Base-by-base conservation (phyloP, 2,113 vertebrate species). In the Centropristis striata region DNA sequence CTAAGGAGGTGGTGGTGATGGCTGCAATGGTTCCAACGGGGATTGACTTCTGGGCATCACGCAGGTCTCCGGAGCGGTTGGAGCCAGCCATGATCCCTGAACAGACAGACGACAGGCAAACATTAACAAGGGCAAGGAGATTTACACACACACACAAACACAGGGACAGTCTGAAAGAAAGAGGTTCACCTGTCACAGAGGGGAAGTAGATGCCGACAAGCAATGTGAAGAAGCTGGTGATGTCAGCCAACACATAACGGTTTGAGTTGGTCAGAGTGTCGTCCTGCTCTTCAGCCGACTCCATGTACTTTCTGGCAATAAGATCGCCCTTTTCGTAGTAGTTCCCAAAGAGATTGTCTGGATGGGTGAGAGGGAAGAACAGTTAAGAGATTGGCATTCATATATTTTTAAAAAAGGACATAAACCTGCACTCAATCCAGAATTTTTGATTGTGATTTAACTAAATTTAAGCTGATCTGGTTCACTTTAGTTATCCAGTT, bases 181-280 rank as follows among this genome's bases (percentile, higher is more conserved):
- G 16, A 58, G 16, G 36, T 28, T 94, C 76, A 99, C 98, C 98
- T 95, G 98, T 99, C 77, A 99, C 98, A 0, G 98, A 99, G 6
- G 98, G 98, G 90, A 99, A 99, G 94, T 99, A 99, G 94, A 99
- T 99, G 89, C 98, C 98, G 0, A 99, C 98, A 54, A 99, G 93
- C 85, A 99, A 91, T 0, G 98, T 99, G 85, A 99, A 99, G 92
- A 98, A 99, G 64, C 96, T 97, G 78, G 97, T 96, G 95, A 98
- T 98, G 94, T 99, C 98, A 0, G 97, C 96, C 87, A 99, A 95
- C 86, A 99, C 97, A 1, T 98, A 99, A 51, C 96, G 96, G 84
- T 98, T 98, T 57, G 96, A 90, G 92, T 95, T 94, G 87, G 96
- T 96, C 9, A 97, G 1, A 0, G 93, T 74, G 0, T 92, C 80